phyloP scores from a whole-genome alignment of 2,113 vertebrate genomes.

The Mystacornis crossleyi region DNA sequence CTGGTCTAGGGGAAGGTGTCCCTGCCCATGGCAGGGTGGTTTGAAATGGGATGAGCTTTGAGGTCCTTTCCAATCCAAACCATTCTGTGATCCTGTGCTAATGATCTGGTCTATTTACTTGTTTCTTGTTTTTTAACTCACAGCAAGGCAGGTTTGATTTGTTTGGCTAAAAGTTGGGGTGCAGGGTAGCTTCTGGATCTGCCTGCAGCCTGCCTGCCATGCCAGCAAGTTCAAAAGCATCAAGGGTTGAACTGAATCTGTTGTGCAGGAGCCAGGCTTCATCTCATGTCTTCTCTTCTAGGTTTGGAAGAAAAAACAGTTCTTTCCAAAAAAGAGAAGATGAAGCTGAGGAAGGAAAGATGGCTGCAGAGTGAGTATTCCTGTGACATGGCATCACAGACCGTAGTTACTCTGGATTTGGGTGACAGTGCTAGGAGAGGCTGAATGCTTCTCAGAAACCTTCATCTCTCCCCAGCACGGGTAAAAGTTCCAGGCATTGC shows the following conservation, averaged over 20 bases:
- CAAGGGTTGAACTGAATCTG: neutral
- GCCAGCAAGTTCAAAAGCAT: neutral
- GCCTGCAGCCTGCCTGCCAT: neutral
- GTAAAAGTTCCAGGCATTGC: neutral
- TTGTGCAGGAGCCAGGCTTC: neutral
- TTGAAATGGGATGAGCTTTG: neutral
- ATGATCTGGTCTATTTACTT: neutral
- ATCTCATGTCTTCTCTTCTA: constrained; percentile 39
- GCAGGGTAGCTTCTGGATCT: neutral
- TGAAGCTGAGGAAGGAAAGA: constrained; percentile 85
- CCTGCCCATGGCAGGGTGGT: neutral
- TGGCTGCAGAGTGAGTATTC: constrained; percentile 90
- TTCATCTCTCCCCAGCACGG: neutral
- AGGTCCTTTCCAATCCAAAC: neutral
- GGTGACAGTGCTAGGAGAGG: neutral
- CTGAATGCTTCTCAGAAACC: neutral
- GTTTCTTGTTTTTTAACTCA: neutral
- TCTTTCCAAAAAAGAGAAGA: constrained; percentile 90
- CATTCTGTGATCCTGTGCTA: neutral
- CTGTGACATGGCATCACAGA: neutral
- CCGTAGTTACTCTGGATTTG: neutral
- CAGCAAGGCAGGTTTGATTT: rapidly evolving
- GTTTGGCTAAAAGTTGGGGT: neutral
- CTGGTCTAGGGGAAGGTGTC: neutral
- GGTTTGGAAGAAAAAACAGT: constrained; percentile 72